Percentiles rank a stretch among this genome's conserved stretches.
These are phyloP conservation scores for Ciconia boyciana DNA, from an alignment of 2,113 vertebrate species.

Conservation along the genomic window DNA sequence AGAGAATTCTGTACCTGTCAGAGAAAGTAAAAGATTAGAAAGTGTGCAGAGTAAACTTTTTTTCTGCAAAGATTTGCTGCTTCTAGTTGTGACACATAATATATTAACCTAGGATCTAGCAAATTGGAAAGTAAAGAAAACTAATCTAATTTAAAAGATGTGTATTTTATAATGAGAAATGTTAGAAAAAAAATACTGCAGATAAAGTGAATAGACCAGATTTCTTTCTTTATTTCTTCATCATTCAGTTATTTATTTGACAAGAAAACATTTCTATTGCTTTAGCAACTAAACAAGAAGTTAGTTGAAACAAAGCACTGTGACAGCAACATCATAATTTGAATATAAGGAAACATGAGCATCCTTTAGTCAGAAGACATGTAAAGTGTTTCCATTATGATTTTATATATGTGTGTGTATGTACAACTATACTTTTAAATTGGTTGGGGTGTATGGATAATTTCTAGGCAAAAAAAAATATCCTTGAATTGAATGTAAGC, in stretches of 20 bases:
- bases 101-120: not conserved
- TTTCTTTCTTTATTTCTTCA: not conserved
- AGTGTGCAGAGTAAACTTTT: not conserved
- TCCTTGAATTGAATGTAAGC: not conserved
- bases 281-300: not conserved
- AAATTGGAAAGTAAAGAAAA: not conserved
- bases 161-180: not conserved
- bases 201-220: not conserved
- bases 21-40: not conserved
- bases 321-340: accelerated
- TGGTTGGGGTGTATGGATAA: not conserved
- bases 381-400: not conserved
- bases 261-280: not conserved
- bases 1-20: not conserved
- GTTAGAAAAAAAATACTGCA: not conserved
- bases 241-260: not conserved
- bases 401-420: not conserved
- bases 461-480: not conserved
- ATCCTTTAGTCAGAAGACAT: not conserved
- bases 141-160: not conserved
- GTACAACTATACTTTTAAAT: not conserved
- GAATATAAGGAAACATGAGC: not conserved
- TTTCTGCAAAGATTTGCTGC: not conserved
- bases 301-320: not conserved
- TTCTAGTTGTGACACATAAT: not conserved